A percentile compares a stretch with the other conserved stretches of the same genome.
Evolutionary conservation across 2,797 vertebrate genomes (phyloP).

Genomic region (Liparis tanakae): DNA sequence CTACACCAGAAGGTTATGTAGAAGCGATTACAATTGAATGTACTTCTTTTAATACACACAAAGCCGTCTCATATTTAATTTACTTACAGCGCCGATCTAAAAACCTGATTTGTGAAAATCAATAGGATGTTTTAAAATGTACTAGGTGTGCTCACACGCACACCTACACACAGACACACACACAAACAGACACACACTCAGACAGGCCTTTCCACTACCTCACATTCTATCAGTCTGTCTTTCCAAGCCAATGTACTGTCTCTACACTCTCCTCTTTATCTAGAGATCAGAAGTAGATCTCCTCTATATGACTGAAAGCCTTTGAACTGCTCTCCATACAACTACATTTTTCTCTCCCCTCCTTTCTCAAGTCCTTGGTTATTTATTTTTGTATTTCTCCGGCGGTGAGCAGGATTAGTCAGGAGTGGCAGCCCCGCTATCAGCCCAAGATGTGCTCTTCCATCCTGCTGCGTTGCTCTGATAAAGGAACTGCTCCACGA

Average conservation of each 20-base stretch:
- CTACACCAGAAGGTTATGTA: conserved; percentile 66
- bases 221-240: conserved; percentile 37
- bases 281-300: conserved; percentile 69
- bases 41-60: conserved; percentile 76
- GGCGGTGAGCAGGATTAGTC: conserved; percentile 78
- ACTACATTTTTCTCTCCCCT: conserved; percentile 56
- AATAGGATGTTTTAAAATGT: conserved; percentile 73
- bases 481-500: conserved; percentile 77
- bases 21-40: conserved; percentile 79
- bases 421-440: conserved; percentile 75
- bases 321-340: conserved; percentile 72
- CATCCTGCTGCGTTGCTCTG: conserved; percentile 80
- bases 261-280: conserved; percentile 60
- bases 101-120: conserved; percentile 81
- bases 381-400: conserved; percentile 75
- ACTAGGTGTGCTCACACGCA: conserved; percentile 21
- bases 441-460: conserved; percentile 79
- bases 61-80: conserved; percentile 75
- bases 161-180: conserved; percentile 8
- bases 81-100: conserved; percentile 54
- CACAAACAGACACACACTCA: conserved; percentile 12
- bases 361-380: conserved; percentile 63
- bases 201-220: conserved; percentile 21
- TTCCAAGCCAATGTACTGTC: conserved; percentile 50
- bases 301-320: conserved; percentile 65